Conservation (phyloP, 1,140 invertebrate species). For the Pseudomyrmex flavicornis region DNA sequence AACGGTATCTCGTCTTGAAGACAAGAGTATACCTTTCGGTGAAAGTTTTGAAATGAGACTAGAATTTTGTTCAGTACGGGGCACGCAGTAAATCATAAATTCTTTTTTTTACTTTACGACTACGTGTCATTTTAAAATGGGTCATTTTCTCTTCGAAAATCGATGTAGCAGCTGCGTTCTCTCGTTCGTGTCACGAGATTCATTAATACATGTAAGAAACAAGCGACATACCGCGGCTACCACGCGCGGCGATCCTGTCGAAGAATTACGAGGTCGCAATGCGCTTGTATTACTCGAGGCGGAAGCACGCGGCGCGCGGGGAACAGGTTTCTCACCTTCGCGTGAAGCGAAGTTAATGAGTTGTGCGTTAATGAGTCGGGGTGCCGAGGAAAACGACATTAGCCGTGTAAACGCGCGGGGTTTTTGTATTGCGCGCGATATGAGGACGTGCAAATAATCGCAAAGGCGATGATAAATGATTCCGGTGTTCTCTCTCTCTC, state of each 20-base stretch:
- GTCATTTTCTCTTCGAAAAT: background rate
- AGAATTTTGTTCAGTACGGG: no score
- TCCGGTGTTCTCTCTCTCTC: background rate
- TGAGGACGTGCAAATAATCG: slow-evolving; percentile 37
- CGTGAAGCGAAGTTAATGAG: slow-evolving; percentile 49
- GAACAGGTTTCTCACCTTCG: slow-evolving; percentile 57
- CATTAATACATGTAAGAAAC: slow-evolving; percentile 11
- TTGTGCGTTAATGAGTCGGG: slow-evolving; percentile 56
- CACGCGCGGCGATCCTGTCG: slow-evolving; percentile 36
- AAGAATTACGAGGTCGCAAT: slow-evolving; percentile 57
- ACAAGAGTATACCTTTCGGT: no score
- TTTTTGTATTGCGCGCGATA: slow-evolving; percentile 24
- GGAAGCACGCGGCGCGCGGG: slow-evolving; percentile 8
- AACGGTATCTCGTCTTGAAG: no score
- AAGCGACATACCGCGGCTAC: slow-evolving; percentile 30
- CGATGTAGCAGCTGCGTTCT: background rate
- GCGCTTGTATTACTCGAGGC: slow-evolving; percentile 50
- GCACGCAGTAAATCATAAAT: no score
- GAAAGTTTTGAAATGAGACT: no score
- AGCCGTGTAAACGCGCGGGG: slow-evolving; percentile 45
- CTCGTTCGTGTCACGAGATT: background rate
- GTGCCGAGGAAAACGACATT: slow-evolving; percentile 52
- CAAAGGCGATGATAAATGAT: slow-evolving; percentile 39
- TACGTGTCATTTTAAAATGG: background rate
- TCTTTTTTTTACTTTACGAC: no score